These are phyloP conservation scores for Lepidurus packardi DNA, from an alignment of 1,140 invertebrate species.

Conservation along the genomic window DNA sequence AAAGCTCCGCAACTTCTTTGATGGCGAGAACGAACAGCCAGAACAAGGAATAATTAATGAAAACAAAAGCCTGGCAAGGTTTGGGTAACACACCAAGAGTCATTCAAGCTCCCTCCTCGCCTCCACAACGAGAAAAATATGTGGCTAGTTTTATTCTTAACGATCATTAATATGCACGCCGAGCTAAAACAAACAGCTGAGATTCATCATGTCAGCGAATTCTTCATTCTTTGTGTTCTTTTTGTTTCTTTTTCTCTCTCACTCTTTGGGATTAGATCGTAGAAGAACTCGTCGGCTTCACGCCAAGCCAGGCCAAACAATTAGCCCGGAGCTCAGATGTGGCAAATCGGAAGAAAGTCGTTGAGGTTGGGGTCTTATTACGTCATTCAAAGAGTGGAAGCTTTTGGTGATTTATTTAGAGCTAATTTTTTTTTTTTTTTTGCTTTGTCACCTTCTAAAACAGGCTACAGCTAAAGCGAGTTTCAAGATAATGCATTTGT, in stretches of 20 bases:
- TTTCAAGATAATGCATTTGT: conserved; percentile 1
- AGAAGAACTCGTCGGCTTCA: conserved; percentile 1
- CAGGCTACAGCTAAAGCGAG: not conserved
- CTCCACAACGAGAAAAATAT: not conserved
- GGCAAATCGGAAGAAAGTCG: conserved; percentile 18
- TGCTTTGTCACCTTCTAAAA: not conserved
- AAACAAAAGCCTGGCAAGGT: not conserved
- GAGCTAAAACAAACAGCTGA: not conserved
- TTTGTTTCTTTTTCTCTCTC: not conserved
- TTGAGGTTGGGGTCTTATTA: not conserved
- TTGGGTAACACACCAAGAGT: not conserved
- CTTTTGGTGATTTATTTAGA: not conserved
- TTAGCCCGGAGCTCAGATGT: conserved; percentile 20
- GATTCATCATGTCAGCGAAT: not conserved
- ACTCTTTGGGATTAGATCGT: not conserved
- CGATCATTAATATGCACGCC: not conserved
- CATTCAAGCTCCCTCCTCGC: not conserved
- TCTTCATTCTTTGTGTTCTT: not conserved
- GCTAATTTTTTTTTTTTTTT: not conserved
- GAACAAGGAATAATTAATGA: not conserved
- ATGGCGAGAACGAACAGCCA: not conserved
- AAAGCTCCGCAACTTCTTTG: not conserved
- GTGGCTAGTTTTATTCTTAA: not conserved
- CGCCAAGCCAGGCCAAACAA: conserved; percentile 8
- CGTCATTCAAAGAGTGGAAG: not conserved